A percentile compares a stretch with the other conserved stretches of the same genome.
Evolutionary conservation across 2,113 vertebrate species (phyloP).

Genomic region (Paracanthobrama guichenoti): DNA sequence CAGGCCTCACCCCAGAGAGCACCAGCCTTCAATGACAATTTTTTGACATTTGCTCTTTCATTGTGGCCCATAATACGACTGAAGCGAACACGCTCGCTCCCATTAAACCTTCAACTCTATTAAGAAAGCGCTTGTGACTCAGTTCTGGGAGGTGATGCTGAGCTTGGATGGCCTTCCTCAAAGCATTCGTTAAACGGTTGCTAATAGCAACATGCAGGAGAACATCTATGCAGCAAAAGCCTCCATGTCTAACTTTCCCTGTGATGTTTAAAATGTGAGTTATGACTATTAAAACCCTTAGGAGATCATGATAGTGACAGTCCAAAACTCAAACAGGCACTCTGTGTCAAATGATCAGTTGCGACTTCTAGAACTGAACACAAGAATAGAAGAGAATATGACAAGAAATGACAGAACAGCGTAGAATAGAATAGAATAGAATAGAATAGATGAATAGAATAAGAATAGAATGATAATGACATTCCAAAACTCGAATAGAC

Average conservation of each 20-base stretch:
- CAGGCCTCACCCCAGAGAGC: not conserved
- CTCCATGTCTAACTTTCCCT: not conserved
- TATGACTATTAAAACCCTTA: too few species aligned
- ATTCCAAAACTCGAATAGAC: too few species aligned
- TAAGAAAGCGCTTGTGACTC: conserved; percentile 22
- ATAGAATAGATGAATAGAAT: not conserved
- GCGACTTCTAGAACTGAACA: not conserved
- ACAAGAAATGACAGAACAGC: not conserved
- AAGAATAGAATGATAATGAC: not conserved
- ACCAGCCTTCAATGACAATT: not conserved
- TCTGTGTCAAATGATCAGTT: too few species aligned
- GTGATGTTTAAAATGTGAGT: not conserved
- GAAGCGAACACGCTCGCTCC: not conserved
- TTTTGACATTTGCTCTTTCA: not conserved
- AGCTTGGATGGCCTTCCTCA: conserved; percentile 64
- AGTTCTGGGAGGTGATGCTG: conserved; percentile 41
- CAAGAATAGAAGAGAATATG: not conserved
- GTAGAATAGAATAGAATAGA: conserved; percentile 12
- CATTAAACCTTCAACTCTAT: conserved; percentile 2
- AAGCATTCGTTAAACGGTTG: conserved; percentile 78
- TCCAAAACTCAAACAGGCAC: too few species aligned
- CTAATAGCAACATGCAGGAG: conserved; percentile 81
- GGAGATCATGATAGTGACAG: too few species aligned
- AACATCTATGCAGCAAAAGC: conserved; percentile 17
- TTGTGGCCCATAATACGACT: not conserved